Conservation (phyloP, 2,888 invertebrate species). For the Crocallis elinguaria region DNA sequence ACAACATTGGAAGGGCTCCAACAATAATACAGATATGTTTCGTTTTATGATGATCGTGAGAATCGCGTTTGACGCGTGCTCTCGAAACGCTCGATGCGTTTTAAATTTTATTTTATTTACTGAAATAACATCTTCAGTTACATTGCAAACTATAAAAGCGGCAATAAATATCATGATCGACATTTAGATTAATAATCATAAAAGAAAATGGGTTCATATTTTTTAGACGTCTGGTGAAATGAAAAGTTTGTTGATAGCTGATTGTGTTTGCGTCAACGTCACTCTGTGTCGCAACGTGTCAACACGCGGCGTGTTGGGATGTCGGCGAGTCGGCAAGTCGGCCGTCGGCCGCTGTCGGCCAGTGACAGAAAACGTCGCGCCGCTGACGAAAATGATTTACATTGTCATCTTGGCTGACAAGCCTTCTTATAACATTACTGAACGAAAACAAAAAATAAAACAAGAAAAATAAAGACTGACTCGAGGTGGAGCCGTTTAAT, state of each 20-base stretch:
- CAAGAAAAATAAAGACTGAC: not conserved
- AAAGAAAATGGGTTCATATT: constrained; percentile 53
- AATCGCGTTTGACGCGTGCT: constrained; percentile 47
- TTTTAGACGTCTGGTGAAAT: constrained; percentile 30
- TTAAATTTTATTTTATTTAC: constrained; percentile 68
- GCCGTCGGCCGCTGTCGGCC: constrained; percentile 9
- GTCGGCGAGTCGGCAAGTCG: constrained; percentile 3
- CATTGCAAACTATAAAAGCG: constrained; percentile 59
- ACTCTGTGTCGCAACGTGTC: constrained; percentile 39
- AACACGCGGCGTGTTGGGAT: not conserved
- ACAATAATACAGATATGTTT: constrained; percentile 61
- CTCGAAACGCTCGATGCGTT: constrained; percentile 40
- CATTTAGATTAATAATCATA: constrained; percentile 58
- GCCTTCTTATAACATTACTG: constrained; percentile 35
- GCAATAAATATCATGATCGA: constrained; percentile 64
- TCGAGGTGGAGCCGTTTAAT: constrained; percentile 3
- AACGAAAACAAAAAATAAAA: constrained; percentile 22
- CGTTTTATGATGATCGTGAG: constrained; percentile 59
- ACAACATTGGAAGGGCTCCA: constrained; percentile 68
- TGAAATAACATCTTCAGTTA: constrained; percentile 71
- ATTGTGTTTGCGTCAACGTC: constrained; percentile 45
- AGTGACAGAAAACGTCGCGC: constrained; percentile 30
- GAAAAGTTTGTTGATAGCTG: constrained; percentile 36
- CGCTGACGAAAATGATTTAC: constrained; percentile 46
- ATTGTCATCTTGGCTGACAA: constrained; percentile 41